A percentile compares a stretch with the other conserved stretches of the same genome.
Evolutionary conservation across 1,140 invertebrate species (phyloP).

Genomic region (Drosophila melanogaster): Release_6_plus_ISO1_MT NC_004354.4:18172501-18173000

Average conservation of each 20-base stretch:
- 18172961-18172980: conserved; percentile 30
- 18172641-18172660: conserved; percentile 31
- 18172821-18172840: conserved; percentile 61
- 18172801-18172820: conserved; percentile 59
- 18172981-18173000: conserved; percentile 2
- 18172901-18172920: conserved; percentile 84
- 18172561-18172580: conserved; percentile 14
- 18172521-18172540: conserved; percentile 12
- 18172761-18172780: conserved; percentile 34
- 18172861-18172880: conserved; percentile 37
- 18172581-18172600: conserved; percentile 37
- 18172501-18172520: conserved; percentile 4
- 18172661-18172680: conserved; percentile 28
- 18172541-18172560: conserved; percentile 27
- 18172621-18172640: conserved; percentile 32
- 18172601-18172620: conserved; percentile 24
- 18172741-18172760: conserved; percentile 18
- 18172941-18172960: conserved; percentile 25
- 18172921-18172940: conserved; percentile 59
- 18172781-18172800: conserved; percentile 22
- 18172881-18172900: conserved; percentile 66
- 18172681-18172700: background rate
- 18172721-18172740: conserved; percentile 3
- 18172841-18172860: conserved; percentile 54
- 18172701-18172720: conserved; percentile 27